Evolutionary conservation across 2,797 vertebrate genomes (phyloP).

Genomic region (Amblyopsis hoosieri): DNA sequence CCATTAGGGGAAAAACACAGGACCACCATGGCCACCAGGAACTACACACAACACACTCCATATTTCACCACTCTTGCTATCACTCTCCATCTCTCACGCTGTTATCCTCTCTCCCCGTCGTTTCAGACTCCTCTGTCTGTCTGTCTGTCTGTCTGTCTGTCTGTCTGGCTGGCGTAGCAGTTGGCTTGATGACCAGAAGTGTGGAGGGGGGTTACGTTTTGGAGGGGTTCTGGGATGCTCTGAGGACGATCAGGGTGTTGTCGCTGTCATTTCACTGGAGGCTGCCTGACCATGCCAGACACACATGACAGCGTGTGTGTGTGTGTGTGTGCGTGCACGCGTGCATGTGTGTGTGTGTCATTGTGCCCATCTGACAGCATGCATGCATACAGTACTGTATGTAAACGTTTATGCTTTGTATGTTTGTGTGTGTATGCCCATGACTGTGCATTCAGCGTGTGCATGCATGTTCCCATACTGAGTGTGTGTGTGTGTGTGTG

Average conservation of each 20-base stretch:
- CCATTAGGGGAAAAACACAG: constrained; percentile 65
- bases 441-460: constrained; percentile 26
- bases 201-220: constrained; percentile 33
- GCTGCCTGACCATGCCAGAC: constrained; percentile 58
- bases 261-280: constrained; percentile 76
- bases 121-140: constrained; percentile 22
- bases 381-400: constrained; percentile 18
- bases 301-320: background rate
- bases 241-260: constrained; percentile 64
- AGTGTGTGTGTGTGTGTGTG: constrained; percentile 37
- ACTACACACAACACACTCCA: background rate
- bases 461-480: constrained; percentile 10
- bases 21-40: background rate
- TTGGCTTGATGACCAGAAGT: constrained; percentile 28
- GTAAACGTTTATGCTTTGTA: background rate
- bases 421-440: background rate
- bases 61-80: constrained; percentile 13
- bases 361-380: constrained; percentile 14
- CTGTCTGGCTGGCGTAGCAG: background rate
- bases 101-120: constrained; percentile 21
- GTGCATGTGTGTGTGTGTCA: background rate
- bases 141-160: background rate
- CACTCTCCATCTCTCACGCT: background rate
- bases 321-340: constrained; percentile 2
- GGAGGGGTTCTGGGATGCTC: constrained; percentile 42